Evolutionary conservation across 2,113 vertebrate species (phyloP).

Genomic region (Pandion haliaetus): DNA sequence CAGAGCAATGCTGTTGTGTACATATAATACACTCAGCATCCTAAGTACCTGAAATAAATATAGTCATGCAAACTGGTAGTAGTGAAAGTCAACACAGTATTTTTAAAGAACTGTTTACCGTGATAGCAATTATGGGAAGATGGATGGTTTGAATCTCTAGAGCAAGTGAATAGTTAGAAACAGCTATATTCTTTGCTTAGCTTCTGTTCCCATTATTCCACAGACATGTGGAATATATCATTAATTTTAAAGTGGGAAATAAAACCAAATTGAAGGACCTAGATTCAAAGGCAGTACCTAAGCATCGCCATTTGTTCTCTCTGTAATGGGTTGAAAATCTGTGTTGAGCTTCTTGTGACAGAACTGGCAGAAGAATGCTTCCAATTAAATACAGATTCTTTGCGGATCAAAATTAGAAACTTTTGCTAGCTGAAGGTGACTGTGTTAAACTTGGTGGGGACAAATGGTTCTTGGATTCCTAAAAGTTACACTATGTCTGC

Average conservation of each 20-base stretch:
- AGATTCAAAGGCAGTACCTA: constrained; percentile 34
- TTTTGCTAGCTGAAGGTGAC: constrained; percentile 10
- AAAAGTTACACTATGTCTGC: neutral
- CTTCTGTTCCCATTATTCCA: constrained; percentile 14
- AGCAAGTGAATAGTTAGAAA: neutral
- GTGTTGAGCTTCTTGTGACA: neutral
- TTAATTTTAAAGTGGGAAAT: constrained; percentile 59
- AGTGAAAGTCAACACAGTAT: neutral
- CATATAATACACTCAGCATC: neutral
- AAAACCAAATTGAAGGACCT: constrained; percentile 41
- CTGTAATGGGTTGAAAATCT: constrained; percentile 18
- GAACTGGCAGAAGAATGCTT: constrained; percentile 8
- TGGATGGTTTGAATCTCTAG: constrained; percentile 1
- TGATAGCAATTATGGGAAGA: constrained; percentile 9
- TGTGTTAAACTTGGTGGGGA: neutral
- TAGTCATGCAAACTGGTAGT: neutral
- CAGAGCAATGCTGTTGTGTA: neutral
- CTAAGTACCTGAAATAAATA: neutral
- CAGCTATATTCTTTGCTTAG: neutral
- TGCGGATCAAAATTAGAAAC: neutral
- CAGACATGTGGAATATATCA: constrained; percentile 28
- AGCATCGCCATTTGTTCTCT: neutral
- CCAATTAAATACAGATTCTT: constrained; percentile 32
- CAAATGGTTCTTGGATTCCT: constrained; percentile 9
- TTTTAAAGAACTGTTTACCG: constrained; percentile 18